Percentiles rank a stretch among this genome's conserved stretches.
Conservation (phyloP, 2,113 vertebrate genomes). For the Chaetodon auriga region DNA sequence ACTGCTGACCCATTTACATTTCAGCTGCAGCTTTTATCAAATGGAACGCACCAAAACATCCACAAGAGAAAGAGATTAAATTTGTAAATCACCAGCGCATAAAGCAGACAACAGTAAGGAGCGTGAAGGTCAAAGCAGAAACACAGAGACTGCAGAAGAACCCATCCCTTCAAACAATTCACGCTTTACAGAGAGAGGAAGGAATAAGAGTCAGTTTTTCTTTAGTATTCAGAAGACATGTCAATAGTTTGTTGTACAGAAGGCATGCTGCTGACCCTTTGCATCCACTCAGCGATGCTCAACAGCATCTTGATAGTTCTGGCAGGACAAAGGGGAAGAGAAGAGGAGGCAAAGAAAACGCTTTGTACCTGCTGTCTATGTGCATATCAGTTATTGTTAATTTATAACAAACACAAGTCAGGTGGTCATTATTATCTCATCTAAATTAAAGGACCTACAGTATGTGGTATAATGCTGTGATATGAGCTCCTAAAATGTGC, state of each 20-base stretch:
- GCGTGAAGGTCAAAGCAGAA: conserved; percentile 52
- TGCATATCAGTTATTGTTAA: background rate
- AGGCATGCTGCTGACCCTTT: conserved; percentile 35
- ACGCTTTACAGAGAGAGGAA: background rate
- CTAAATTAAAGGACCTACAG: background rate
- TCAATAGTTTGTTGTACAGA: conserved; percentile 37
- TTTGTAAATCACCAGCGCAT: conserved; percentile 30
- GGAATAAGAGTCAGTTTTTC: conserved; percentile 3
- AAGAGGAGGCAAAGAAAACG: background rate
- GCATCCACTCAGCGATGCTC: conserved; percentile 40
- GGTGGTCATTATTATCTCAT: background rate
- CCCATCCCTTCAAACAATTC: background rate
- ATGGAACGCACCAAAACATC: background rate
- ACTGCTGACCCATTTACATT: conserved; percentile 21
- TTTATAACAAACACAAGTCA: background rate
- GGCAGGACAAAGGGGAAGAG: conserved; percentile 16
- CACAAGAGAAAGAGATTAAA: conserved; percentile 15
- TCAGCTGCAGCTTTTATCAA: conserved; percentile 5
- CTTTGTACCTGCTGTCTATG: background rate
- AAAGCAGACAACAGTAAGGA: conserved; percentile 9
- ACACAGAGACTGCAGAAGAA: conserved; percentile 16
- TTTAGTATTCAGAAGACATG: conserved; percentile 35
- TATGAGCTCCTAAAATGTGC: conserved; percentile 19
- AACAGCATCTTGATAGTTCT: conserved; percentile 20
- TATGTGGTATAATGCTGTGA: background rate